These are phyloP conservation scores for Masticophis lateralis DNA, from an alignment of 2,797 vertebrate species.

Conservation along the genomic window DNA sequence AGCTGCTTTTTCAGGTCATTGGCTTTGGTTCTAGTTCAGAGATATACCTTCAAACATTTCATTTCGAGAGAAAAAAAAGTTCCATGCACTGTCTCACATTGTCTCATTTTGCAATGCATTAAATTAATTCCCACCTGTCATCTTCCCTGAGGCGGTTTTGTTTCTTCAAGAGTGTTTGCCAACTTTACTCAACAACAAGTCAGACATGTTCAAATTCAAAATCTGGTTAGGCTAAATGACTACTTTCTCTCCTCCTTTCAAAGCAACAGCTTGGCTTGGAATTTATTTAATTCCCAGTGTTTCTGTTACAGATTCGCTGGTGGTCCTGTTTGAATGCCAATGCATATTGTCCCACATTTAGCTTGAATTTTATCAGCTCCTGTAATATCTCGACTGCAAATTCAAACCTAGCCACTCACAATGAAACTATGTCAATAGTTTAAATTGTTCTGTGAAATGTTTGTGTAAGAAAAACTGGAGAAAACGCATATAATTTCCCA, in stretches of 20 bases:
- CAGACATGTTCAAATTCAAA: slow-evolving; percentile 69
- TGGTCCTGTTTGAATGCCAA: slow-evolving; percentile 66
- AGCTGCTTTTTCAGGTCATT: background rate
- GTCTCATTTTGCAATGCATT: slow-evolving; percentile 57
- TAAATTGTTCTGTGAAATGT: slow-evolving; percentile 59
- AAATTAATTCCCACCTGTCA: slow-evolving; percentile 63
- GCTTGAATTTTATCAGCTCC: slow-evolving; percentile 62
- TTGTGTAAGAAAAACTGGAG: slow-evolving; percentile 50
- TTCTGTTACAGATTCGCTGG: slow-evolving; percentile 66
- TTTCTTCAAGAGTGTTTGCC: slow-evolving; percentile 67
- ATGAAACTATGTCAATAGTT: slow-evolving; percentile 50
- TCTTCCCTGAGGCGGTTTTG: slow-evolving; percentile 57
- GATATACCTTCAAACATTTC: background rate
- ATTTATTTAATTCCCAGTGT: slow-evolving; percentile 55
- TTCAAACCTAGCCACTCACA: slow-evolving; percentile 44
- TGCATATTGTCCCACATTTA: slow-evolving; percentile 33
- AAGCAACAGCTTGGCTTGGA: slow-evolving; percentile 49
- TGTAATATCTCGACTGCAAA: slow-evolving; percentile 48
- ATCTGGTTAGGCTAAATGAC: slow-evolving; percentile 61
- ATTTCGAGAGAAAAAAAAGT: background rate
- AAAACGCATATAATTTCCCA: slow-evolving; percentile 68
- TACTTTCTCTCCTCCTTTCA: slow-evolving; percentile 47
- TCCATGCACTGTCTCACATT: slow-evolving; percentile 38
- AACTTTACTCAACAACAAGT: slow-evolving; percentile 65
- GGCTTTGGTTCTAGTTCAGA: background rate